Conservation (phyloP, 2,888 invertebrate genomes). For the Argyresthia goedartella region DNA sequence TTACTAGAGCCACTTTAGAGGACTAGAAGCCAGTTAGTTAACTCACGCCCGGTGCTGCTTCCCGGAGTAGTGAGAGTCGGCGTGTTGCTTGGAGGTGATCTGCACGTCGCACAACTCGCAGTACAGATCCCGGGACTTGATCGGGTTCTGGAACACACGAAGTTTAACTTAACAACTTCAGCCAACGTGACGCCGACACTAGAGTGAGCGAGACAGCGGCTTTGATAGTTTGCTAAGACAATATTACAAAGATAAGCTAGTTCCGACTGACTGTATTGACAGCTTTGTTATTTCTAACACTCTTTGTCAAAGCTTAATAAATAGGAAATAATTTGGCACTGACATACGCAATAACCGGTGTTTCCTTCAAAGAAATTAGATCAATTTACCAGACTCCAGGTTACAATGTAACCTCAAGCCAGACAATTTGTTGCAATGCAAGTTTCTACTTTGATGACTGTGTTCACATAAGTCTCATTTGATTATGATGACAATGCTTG, state of each 20-base stretch:
- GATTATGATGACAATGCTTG: slow-evolving; percentile 5
- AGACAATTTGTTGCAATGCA: slow-evolving; percentile 48
- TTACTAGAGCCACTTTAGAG: too few species aligned
- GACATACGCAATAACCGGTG: background rate
- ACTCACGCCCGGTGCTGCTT: slow-evolving; percentile 56
- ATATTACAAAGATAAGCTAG: background rate
- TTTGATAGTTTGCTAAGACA: background rate
- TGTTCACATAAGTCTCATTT: slow-evolving; percentile 48
- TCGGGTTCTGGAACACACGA: slow-evolving; percentile 27
- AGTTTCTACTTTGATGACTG: slow-evolving; percentile 40
- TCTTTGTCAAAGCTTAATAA: background rate
- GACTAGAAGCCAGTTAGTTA: background rate
- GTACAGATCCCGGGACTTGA: slow-evolving; percentile 47
- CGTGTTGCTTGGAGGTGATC: slow-evolving; percentile 60
- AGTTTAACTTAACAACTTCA: background rate
- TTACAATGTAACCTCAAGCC: slow-evolving; percentile 12
- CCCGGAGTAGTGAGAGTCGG: slow-evolving; percentile 62
- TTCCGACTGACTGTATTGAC: background rate
- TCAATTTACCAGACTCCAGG: too few species aligned
- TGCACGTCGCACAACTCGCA: slow-evolving; percentile 63
- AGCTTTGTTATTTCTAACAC: background rate
- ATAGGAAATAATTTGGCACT: background rate
- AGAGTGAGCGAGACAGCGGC: background rate
- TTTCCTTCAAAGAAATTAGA: too few species aligned
- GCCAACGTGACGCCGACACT: background rate